phyloP scores from a whole-genome alignment of 2,113 vertebrate species.

The Jaculus jaculus region DNA sequence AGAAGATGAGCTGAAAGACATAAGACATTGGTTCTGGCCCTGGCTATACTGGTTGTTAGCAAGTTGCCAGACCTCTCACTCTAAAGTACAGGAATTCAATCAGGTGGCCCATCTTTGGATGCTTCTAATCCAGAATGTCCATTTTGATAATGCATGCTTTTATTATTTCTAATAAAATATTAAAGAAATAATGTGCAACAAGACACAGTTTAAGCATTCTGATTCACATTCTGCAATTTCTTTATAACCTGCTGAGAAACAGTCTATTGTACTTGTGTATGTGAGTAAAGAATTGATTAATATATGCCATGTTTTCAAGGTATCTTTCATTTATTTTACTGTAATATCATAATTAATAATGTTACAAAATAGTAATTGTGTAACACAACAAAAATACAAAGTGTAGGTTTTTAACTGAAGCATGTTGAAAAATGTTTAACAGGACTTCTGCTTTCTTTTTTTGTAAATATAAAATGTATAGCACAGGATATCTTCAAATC shows the following conservation, averaged over 20 bases:
- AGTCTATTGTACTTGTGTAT: background rate
- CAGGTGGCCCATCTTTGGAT: no score
- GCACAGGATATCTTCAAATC: background rate
- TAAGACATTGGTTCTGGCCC: no score
- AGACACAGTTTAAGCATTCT: background rate
- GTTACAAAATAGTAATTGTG: background rate
- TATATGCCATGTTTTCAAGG: background rate
- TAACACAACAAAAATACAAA: background rate
- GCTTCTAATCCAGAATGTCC: no score
- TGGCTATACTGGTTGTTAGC: no score
- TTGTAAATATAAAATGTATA: background rate
- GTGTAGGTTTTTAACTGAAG: background rate
- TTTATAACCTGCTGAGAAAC: background rate
- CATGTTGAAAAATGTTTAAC: background rate
- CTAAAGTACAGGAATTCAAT: no score
- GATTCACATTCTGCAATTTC: conserved; percentile 23
- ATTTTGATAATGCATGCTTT: no score
- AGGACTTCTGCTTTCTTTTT: background rate
- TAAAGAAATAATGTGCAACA: background rate
- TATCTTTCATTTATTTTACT: background rate
- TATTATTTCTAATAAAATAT: no score
- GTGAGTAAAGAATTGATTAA: conserved; percentile 29
- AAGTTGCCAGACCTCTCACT: no score
- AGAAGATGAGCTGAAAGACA: no score
- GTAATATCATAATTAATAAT: conserved; percentile 1